Evolutionary conservation across 2,797 vertebrate genomes (phyloP).

Genomic region (Cottoperca gobio): DNA sequence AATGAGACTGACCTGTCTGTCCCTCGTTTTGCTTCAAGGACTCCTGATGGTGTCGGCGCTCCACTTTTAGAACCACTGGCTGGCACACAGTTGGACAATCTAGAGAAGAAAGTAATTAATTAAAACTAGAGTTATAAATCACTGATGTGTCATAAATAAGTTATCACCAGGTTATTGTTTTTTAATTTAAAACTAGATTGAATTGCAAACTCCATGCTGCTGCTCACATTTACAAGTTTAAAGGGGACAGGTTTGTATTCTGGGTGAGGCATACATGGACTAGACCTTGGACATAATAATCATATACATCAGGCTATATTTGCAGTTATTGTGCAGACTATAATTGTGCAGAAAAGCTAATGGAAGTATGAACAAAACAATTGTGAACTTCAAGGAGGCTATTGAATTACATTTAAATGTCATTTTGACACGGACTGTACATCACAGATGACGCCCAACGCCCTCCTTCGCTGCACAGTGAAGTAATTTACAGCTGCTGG

Average conservation of each 20-base stretch:
- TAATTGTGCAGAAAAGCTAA: constrained; percentile 17
- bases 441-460: constrained; percentile 7
- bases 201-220: constrained; percentile 18
- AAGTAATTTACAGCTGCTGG: constrained; percentile 74
- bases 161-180: constrained; percentile 67
- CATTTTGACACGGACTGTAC: constrained; percentile 9
- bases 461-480: constrained; percentile 20
- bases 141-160: constrained; percentile 57
- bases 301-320: background rate
- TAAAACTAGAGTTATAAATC: constrained; percentile 52
- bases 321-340: background rate
- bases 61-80: constrained; percentile 8
- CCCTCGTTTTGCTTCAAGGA: constrained; percentile 32
- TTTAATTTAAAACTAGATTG: constrained; percentile 66
- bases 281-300: background rate
- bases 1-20: constrained; percentile 19
- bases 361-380: background rate
- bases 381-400: constrained; percentile 19
- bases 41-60: constrained; percentile 19
- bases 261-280: constrained; percentile 15
- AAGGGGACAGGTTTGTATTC: background rate
- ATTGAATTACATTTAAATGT: constrained; percentile 21
- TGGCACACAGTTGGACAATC: constrained; percentile 23
- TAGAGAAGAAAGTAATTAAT: constrained; percentile 38
- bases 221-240: constrained; percentile 10